A percentile compares a stretch with the other conserved stretches of the same genome.
Evolutionary conservation across 2,888 invertebrate genomes (phyloP).

Genomic region (Leptinotarsa tumamoca): DNA sequence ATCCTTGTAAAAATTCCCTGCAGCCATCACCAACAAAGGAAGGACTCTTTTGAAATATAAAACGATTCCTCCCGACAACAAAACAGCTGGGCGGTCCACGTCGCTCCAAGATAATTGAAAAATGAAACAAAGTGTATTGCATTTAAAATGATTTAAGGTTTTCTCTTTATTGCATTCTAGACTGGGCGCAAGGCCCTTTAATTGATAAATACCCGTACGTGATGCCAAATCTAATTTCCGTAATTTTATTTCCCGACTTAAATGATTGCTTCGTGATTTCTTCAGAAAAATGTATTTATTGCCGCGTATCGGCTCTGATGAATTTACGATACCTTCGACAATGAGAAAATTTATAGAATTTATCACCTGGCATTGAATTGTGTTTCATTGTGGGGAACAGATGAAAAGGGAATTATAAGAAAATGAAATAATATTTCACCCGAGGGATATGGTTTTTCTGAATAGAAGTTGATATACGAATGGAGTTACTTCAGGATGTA

Average conservation of each 20-base stretch:
- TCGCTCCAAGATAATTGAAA: constrained; percentile 55
- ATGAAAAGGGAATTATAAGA: constrained; percentile 36
- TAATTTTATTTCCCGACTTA: constrained; percentile 49
- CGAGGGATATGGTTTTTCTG: constrained; percentile 33
- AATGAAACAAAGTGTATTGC: constrained; percentile 61
- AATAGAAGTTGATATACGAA: constrained; percentile 18
- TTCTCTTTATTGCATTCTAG: constrained; percentile 58
- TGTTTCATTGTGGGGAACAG: constrained; percentile 33
- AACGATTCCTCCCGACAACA: constrained; percentile 39
- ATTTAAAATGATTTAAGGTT: constrained; percentile 62
- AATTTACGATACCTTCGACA: constrained; percentile 31
- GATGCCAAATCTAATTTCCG: constrained; percentile 50
- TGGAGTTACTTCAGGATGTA: background rate
- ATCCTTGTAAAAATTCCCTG: constrained; percentile 43
- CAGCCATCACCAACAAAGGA: constrained; percentile 49
- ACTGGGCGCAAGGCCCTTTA: constrained; percentile 55
- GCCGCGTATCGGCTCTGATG: constrained; percentile 42
- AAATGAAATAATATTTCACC: constrained; percentile 36
- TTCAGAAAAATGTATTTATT: constrained; percentile 48
- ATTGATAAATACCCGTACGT: constrained; percentile 63
- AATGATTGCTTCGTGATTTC: constrained; percentile 49
- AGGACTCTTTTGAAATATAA: constrained; percentile 49
- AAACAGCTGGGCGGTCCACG: constrained; percentile 33
- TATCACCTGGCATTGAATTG: constrained; percentile 37
- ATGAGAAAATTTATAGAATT: constrained; percentile 38